phyloP scores from a whole-genome alignment of 2,888 invertebrate genomes.

The Stenurella melanura region DNA sequence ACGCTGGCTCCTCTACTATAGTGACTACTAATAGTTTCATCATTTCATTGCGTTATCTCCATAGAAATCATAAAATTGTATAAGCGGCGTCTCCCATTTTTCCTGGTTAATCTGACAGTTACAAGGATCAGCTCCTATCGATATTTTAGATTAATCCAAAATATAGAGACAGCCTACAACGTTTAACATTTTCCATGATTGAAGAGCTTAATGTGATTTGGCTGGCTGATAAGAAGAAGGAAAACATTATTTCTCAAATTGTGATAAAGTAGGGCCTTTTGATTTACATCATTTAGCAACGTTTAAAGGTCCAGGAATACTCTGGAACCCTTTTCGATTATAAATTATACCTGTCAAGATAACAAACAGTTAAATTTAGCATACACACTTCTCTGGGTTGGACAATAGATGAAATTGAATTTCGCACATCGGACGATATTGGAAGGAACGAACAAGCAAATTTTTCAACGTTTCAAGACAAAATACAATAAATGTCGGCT shows the following conservation, averaged over 20 bases:
- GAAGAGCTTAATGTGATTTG: constrained; percentile 5
- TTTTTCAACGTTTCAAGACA: not conserved
- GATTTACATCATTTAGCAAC: constrained; percentile 13
- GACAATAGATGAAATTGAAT: constrained; percentile 28
- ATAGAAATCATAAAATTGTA: not conserved
- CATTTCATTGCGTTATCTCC: not conserved
- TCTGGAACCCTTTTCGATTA: constrained; percentile 8
- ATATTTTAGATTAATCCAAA: not conserved
- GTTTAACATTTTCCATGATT: constrained; percentile 6
- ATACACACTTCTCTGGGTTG: constrained; percentile 8
- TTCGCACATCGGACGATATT: not conserved
- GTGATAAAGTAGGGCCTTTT: constrained; percentile 17
- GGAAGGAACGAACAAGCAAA: not conserved
- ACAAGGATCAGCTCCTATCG: not conserved
- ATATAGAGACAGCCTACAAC: constrained; percentile 8
- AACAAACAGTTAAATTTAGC: constrained; percentile 32
- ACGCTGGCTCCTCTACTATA: too few relatives aligned
- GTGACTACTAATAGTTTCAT: too few relatives aligned
- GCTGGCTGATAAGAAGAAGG: not conserved
- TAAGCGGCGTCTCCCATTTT: not conserved
- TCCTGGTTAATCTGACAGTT: not conserved
- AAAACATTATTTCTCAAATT: constrained; percentile 1
- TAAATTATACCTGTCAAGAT: constrained; percentile 27
- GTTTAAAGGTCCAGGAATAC: not conserved
- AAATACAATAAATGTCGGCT: not conserved